A percentile compares a stretch with the other conserved stretches of the same genome.
Conservation (phyloP, 1,140 invertebrate genomes). For the Plodia interpunctella region DNA sequence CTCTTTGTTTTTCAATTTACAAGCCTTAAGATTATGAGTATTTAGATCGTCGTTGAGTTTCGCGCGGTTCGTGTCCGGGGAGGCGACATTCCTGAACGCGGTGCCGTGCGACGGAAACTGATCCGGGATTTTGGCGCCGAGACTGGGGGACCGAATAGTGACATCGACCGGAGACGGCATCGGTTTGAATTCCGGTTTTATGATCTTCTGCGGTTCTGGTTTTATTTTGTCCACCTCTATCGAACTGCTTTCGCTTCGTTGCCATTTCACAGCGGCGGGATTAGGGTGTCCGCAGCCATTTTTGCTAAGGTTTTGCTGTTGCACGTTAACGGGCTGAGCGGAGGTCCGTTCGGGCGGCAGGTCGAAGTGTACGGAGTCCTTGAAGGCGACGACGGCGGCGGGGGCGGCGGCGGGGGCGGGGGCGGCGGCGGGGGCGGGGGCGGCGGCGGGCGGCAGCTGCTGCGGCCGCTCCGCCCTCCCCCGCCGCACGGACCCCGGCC, state of each 20-base stretch:
- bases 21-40: conserved; percentile 59
- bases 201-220: conserved; percentile 63
- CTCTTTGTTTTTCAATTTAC: conserved; percentile 60
- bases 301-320: conserved; percentile 41
- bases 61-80: conserved; percentile 43
- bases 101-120: conserved; percentile 67
- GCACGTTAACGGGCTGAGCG: conserved; percentile 16
- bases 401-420: conserved; percentile 50
- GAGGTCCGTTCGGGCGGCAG: conserved; percentile 14
- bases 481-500: conserved; percentile 56
- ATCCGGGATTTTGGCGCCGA: conserved; percentile 56
- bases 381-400: conserved; percentile 58
- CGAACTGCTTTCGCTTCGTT: conserved; percentile 38
- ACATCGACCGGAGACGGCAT: conserved; percentile 54
- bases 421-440: conserved; percentile 32
- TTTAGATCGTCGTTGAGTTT: conserved; percentile 55
- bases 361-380: conserved; percentile 51
- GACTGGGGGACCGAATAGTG: conserved; percentile 61
- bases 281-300: conserved; percentile 30
- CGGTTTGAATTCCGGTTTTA: conserved; percentile 66
- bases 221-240: conserved; percentile 40
- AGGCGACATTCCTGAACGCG: conserved; percentile 63
- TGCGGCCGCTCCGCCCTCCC: too few relatives aligned
- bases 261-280: conserved; percentile 42
- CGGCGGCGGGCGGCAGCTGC: too few relatives aligned